Conservation (phyloP, 2,113 vertebrate species). For the Anthoscopus minutus region DNA sequence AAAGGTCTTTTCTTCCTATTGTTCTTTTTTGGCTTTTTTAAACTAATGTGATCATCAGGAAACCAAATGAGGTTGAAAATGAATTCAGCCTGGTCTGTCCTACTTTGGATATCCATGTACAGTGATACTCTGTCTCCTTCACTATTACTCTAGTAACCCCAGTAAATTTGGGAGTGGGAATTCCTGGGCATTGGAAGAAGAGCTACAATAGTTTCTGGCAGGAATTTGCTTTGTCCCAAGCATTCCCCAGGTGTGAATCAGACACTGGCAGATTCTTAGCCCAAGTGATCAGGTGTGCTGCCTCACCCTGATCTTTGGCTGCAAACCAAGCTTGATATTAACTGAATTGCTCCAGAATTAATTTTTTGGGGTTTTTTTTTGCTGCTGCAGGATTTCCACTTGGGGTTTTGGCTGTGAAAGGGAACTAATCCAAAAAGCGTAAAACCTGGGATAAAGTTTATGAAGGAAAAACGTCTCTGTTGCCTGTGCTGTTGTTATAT, state of each 20-base stretch:
- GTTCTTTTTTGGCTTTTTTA: rapidly evolving
- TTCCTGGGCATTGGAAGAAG: neutral
- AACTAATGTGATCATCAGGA: neutral
- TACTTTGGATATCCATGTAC: neutral
- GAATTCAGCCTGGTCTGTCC: neutral
- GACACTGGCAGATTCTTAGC: neutral
- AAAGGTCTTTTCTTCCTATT: neutral
- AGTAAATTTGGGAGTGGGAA: neutral
- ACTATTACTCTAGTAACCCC: neutral
- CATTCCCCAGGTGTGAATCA: neutral
- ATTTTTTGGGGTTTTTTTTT: neutral
- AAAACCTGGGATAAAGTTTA: neutral
- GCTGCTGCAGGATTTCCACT: neutral
- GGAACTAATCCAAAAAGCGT: neutral
- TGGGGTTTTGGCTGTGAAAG: neutral
- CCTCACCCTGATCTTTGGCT: neutral
- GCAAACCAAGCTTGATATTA: neutral
- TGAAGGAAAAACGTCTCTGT: neutral
- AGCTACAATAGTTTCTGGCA: neutral
- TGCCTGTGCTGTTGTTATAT: neutral
- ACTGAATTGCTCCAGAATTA: neutral
- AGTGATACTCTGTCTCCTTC: neutral
- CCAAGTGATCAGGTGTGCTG: neutral
- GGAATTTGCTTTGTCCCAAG: neutral
- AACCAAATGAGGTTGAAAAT: neutral